Conservation (phyloP, 2,113 vertebrate genomes). For the Engystomops pustulosus region DNA sequence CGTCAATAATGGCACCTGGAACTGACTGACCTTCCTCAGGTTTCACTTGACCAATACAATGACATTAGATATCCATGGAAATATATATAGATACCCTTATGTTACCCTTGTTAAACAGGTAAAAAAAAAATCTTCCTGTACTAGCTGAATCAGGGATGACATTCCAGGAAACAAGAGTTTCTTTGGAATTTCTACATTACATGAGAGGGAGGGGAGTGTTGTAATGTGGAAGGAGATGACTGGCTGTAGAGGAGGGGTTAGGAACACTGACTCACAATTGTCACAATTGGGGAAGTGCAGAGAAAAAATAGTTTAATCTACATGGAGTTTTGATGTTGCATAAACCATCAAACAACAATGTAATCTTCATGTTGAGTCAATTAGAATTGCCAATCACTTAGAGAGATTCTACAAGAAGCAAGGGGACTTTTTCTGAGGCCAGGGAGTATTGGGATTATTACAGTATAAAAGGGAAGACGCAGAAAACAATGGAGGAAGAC, state of each 20-base stretch:
- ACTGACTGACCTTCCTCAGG: background rate
- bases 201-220: background rate
- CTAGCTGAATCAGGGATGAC: background rate
- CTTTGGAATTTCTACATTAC: background rate
- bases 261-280: background rate
- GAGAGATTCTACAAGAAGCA: background rate
- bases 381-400: background rate
- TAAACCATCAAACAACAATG: background rate
- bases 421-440: background rate
- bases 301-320: background rate
- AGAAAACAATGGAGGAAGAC: background rate
- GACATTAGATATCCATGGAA: background rate
- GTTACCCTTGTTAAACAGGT: background rate
- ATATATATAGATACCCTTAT: background rate
- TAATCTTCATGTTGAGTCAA: background rate
- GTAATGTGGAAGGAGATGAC: background rate
- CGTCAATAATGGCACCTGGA: background rate
- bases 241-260: background rate
- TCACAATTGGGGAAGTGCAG: background rate
- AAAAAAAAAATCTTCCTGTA: background rate
- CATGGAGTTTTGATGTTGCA: background rate
- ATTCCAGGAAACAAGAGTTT: background rate
- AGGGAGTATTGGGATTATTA: background rate
- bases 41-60: background rate
- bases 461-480: conserved; percentile 7